Base-by-base conservation (phyloP, 2,113 vertebrate genomes). In the Jacana jacana region DNA sequence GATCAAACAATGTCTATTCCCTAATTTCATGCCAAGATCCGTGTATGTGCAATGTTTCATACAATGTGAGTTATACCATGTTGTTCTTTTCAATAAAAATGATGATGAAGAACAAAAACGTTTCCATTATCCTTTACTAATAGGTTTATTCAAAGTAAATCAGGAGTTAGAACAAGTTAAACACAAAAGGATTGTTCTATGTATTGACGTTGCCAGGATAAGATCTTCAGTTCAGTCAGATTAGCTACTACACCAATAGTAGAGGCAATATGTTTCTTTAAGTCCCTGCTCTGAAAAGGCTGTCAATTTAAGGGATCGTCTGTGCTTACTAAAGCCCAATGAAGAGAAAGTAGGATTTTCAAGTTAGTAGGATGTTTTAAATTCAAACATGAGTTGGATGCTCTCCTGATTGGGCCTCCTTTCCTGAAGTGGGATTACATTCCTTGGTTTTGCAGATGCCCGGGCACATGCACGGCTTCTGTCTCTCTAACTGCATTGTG, bases 1-100 rank as follows among this genome's bases (percentile, higher is more conserved):
- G 81, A 93, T 95, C 65, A 92, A 93, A 86, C 76, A 73, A 75
- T 24, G 48, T 30, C 75, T 94, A 54, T 77, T 90, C 51, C 72
- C 72, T 3, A 6, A 73, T 51, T 72, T 94, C 75, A 91, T 13
- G 44, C 33, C n/a, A 81, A 89, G 66, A 87, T 54, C 20, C 58
- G 51, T 77, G 58, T 14, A 87, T 10, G 63, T 33, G 44, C 40
- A 77, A 93, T 46, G 40, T 72, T 79, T 89, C 86, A 66, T 71
- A 44, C 33, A 77, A 73, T 31, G 0, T 27, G 70, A 68, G 64
- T 46, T 72, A 89, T 81, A 79, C 88, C 49, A 58, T 40, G 9
- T 55, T 63, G 66, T 64, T 91, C 39, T 78, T 86, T 79, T 70
- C 63, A 88, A 30, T 78, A 86, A 93, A 82, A 70, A 70, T 48